phyloP scores from a whole-genome alignment of 2,113 vertebrate species.

The Microcebus tavaratra region DNA sequence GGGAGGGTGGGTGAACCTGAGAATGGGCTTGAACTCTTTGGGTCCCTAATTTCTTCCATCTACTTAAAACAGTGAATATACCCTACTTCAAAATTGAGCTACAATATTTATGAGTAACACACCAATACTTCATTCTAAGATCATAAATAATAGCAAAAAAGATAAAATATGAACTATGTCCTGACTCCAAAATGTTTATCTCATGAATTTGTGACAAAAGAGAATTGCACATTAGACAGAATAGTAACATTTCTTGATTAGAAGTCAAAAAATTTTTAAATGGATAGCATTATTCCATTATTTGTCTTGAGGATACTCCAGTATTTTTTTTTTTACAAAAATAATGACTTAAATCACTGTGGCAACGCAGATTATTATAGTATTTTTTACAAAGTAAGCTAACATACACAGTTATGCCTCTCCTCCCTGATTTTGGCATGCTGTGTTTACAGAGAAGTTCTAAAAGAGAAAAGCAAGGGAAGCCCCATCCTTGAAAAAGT shows the following conservation, averaged over 20 bases:
- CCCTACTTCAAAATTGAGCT: not conserved
- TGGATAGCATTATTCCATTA: not conserved
- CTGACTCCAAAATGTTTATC: not conserved
- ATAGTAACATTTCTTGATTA: not conserved
- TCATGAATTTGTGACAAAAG: not conserved
- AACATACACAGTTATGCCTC: not conserved
- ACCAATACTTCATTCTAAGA: not conserved
- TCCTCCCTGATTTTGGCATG: not conserved
- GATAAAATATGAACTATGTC: not conserved
- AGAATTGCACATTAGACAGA: not conserved
- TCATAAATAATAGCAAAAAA: constrained; percentile 18
- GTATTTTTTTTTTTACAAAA: constrained; percentile 33
- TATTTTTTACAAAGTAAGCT: not conserved
- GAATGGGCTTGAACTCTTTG: not conserved
- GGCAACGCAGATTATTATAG: not conserved
- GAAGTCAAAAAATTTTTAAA: constrained; percentile 15
- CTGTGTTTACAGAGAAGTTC: not conserved
- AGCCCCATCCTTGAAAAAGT: not conserved
- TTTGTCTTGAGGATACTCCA: not conserved
- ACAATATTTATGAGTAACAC: not conserved
- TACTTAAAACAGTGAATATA: constrained; percentile 12
- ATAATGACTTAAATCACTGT: not conserved
- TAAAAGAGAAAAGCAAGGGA: not conserved
- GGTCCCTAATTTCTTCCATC: not conserved
- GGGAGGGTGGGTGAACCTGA: not conserved